phyloP scores from a whole-genome alignment of 2,797 vertebrate species.

The Acomys russatus region DNA sequence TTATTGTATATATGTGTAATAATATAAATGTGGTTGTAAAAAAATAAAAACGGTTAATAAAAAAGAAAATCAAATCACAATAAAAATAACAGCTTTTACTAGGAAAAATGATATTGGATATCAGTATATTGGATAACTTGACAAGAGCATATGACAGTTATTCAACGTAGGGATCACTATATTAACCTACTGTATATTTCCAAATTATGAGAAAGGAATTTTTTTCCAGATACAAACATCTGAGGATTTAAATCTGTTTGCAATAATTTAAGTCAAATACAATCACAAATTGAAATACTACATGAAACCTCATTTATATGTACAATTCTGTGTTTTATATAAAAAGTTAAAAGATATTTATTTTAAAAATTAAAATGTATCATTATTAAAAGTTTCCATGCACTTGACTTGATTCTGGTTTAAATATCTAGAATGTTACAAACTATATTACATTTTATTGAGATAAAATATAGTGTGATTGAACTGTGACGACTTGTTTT shows the following conservation, averaged over 20 bases:
- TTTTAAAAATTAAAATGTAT: background rate
- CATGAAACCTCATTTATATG: background rate
- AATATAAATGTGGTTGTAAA: too few relatives aligned
- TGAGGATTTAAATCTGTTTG: background rate
- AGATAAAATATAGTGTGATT: background rate
- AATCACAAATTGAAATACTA: background rate
- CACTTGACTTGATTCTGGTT: background rate
- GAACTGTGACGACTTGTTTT: background rate
- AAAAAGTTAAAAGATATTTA: background rate
- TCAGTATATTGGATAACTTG: background rate
- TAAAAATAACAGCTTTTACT: background rate
- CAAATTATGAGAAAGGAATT: background rate
- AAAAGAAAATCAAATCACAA: background rate
- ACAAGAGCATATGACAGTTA: background rate
- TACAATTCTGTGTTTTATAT: background rate
- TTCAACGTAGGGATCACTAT: background rate
- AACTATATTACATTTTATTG: background rate
- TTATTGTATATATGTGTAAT: too few relatives aligned
- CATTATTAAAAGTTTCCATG: background rate
- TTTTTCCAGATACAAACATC: background rate
- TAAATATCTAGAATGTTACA: background rate
- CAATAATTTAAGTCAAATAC: background rate
- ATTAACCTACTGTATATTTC: background rate
- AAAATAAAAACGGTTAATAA: too few relatives aligned
- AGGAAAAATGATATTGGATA: background rate